Conservation (phyloP, 1,140 invertebrate genomes). For the Brachionus sp. region DNA sequence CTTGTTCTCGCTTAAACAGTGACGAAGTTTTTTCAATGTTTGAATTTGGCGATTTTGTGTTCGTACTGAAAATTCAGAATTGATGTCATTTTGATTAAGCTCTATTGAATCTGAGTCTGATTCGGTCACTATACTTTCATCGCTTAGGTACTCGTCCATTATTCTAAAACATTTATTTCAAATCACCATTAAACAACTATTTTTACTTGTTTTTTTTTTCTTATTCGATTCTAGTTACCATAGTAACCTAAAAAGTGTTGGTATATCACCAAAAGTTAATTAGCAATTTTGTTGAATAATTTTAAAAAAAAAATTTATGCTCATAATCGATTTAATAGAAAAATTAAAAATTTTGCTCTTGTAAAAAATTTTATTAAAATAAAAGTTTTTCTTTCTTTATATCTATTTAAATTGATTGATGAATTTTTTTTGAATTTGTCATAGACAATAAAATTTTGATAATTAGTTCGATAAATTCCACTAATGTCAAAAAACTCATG, state of each 20-base stretch:
- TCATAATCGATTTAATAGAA: neutral
- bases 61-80: neutral
- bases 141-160: neutral
- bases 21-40: neutral
- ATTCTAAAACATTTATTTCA: neutral
- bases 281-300: neutral
- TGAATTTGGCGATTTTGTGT: conserved; percentile 26
- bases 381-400: no score
- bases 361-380: no score
- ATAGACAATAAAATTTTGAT: neutral
- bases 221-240: neutral
- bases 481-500: conserved; percentile 18
- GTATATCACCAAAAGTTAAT: neutral
- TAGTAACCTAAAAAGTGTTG: neutral
- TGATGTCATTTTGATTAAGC: neutral
- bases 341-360: neutral
- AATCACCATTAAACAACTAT: neutral
- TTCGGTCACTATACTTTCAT: neutral
- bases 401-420: neutral
- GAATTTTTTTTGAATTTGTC: neutral
- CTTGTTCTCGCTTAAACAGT: conserved; percentile 1
- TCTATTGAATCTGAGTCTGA: neutral
- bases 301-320: neutral
- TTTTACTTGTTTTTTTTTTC: neutral
- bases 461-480: neutral